Evolutionary conservation across 2,888 invertebrate genomes (phyloP).

Genomic region (Cheilosia pagana): DNA sequence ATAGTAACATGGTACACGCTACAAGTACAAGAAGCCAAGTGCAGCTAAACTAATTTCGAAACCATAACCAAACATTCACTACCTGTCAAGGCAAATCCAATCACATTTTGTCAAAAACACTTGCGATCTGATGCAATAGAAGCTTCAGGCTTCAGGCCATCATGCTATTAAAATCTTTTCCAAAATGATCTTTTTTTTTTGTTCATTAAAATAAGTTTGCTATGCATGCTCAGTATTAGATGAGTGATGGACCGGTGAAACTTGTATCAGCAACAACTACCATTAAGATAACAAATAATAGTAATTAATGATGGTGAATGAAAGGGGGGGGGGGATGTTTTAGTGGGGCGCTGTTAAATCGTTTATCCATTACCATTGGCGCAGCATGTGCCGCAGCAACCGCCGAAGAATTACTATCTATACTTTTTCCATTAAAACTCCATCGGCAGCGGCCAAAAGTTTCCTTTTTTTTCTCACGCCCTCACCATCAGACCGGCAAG

Average conservation of each 20-base stretch:
- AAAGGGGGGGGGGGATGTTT: background rate
- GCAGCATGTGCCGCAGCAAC: slow-evolving; percentile 31
- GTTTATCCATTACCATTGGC: slow-evolving; percentile 37
- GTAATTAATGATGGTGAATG: slow-evolving; percentile 18
- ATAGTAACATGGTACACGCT: slow-evolving; percentile 32
- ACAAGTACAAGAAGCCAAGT: slow-evolving; percentile 67
- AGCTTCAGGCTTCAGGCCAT: slow-evolving; percentile 46
- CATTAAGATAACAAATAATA: slow-evolving; percentile 18
- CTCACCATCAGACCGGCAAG: background rate
- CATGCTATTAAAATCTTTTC: slow-evolving; percentile 50
- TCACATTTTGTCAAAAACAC: slow-evolving; percentile 46
- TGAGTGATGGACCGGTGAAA: slow-evolving; percentile 60
- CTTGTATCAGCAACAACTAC: slow-evolving; percentile 24
- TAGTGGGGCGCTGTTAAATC: slow-evolving; percentile 9
- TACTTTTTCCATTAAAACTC: slow-evolving; percentile 44
- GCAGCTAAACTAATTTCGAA: slow-evolving; percentile 50
- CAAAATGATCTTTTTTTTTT: slow-evolving; percentile 35
- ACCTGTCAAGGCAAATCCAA: slow-evolving; percentile 55
- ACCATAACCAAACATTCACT: slow-evolving; percentile 56
- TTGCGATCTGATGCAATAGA: slow-evolving; percentile 36
- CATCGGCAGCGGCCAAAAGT: slow-evolving; percentile 20
- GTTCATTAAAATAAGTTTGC: slow-evolving; percentile 15
- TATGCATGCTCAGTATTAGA: slow-evolving; percentile 57
- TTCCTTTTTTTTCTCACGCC: background rate
- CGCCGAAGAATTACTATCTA: slow-evolving; percentile 1